These are phyloP conservation scores for Globicephala melas DNA, from an alignment of 2,113 vertebrate genomes.

Conservation along the genomic window DNA sequence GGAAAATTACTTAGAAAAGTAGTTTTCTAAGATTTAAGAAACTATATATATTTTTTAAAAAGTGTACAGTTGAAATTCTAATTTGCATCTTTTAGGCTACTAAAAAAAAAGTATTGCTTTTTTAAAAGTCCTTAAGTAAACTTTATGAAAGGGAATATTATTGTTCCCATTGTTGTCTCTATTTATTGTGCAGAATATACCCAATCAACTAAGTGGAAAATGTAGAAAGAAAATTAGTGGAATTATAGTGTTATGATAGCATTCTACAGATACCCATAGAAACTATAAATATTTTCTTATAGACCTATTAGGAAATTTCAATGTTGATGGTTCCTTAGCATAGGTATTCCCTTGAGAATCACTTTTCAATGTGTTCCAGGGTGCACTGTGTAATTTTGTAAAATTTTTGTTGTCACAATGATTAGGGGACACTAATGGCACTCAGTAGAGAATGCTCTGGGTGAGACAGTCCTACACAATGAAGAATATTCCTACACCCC, in stretches of 20 bases:
- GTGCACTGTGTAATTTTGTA: neutral
- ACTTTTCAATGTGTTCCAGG: neutral
- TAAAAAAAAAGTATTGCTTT: neutral
- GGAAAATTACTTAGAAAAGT: neutral
- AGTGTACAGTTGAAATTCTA: neutral
- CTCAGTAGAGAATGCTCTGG: neutral
- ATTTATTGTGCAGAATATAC: neutral
- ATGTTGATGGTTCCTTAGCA: neutral
- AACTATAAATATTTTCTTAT: neutral
- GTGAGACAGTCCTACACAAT: neutral
- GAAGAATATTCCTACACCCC: neutral
- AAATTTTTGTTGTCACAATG: neutral
- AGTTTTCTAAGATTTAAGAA: neutral
- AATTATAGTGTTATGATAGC: neutral
- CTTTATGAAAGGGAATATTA: neutral
- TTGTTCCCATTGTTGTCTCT: neutral
- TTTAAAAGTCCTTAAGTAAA: neutral
- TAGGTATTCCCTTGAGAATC: neutral
- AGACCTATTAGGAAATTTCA: neutral
- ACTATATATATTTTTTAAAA: neutral
- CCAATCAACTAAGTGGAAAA: neutral
- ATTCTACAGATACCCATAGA: neutral
- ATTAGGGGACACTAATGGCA: neutral
- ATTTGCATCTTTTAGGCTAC: neutral
- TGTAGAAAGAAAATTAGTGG: neutral